Evolutionary conservation across 2,113 vertebrate species (phyloP), one percentile per base, ranked within the genome.

Genomic region (Poeciliopsis prolifica): DNA sequence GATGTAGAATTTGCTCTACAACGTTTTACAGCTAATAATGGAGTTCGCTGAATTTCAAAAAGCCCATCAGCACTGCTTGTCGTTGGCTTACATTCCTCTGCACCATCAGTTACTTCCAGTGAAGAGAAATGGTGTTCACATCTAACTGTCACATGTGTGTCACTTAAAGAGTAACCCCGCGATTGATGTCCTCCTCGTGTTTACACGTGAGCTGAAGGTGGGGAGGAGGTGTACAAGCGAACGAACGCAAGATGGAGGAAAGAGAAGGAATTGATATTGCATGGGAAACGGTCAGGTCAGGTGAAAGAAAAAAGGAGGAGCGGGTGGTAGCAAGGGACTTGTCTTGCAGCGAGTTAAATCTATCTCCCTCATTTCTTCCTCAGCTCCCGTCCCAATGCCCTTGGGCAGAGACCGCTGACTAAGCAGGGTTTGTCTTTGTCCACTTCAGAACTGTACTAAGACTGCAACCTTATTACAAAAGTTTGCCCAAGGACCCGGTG

Each of bases 401-500:
- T 91, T 91, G 89, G 89, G 74, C 44, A 17, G 74, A 28, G 54
- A 65, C 75, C 86, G 91, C 91, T 92, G 91, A 94, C 85, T 84
- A 77, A 40, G 89, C 91, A 80, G 76, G 67, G 83, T 88, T 91
- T 87, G 82, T 85, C 85, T 88, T 81, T 77, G 76, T 79, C 84
- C 77, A 75, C 58, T 42, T 81, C 77, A 77, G 73, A 79, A 86
- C 90, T 89, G 80, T 68, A 84, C 81, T 65, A 87, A 80, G 86
- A 86, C 82, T 80, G 86, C 89, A 88, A 84, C 84, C 85, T 91
- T 91, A 89, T 90, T 88, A 78, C 78, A 84, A 86, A 90, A 89
- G 87, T 88, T 91, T 84, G 84, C 67, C 66, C 77, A 87, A 93
- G 88, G 83, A 89, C 89, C 82, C 66, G 26, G 64, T 84, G 79